These are phyloP conservation scores for Eristalis arbustorum DNA, from an alignment of 2,888 invertebrate genomes.

Conservation along the genomic window DNA sequence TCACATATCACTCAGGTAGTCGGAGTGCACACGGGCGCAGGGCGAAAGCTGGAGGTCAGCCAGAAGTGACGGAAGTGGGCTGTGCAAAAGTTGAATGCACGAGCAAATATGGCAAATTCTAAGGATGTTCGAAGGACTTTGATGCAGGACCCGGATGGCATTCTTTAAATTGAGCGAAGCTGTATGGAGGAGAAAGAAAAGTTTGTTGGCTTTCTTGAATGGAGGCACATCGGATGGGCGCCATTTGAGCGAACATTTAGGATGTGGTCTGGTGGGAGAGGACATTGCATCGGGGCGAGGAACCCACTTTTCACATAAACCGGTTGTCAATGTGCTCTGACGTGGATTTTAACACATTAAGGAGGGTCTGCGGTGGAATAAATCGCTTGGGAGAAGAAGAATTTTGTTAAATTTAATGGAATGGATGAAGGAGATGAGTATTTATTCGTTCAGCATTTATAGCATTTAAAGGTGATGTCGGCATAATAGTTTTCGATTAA, in stretches of 20 bases:
- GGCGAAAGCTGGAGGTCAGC: background rate
- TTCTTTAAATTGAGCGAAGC: slow-evolving; percentile 3
- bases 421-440: too few species aligned
- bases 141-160: slow-evolving; percentile 39
- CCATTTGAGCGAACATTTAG: background rate
- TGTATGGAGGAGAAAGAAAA: background rate
- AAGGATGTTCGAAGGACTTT: slow-evolving; percentile 37
- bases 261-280: background rate
- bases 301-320: background rate
- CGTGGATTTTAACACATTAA: background rate
- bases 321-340: background rate
- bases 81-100: slow-evolving; percentile 44
- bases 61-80: slow-evolving; percentile 26
- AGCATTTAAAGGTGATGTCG: too few species aligned
- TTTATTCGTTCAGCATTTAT: too few species aligned
- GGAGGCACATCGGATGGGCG: background rate
- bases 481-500: too few species aligned
- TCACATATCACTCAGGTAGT: slow-evolving; percentile 23
- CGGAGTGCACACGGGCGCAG: background rate
- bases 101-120: slow-evolving; percentile 50
- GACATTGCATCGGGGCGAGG: background rate
- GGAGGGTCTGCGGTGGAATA: background rate
- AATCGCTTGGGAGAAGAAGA: too few species aligned
- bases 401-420: too few species aligned
- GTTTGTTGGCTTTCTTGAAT: background rate